Base-by-base conservation (phyloP, 2,888 invertebrate genomes). In the Eledone cirrhosa region DNA sequence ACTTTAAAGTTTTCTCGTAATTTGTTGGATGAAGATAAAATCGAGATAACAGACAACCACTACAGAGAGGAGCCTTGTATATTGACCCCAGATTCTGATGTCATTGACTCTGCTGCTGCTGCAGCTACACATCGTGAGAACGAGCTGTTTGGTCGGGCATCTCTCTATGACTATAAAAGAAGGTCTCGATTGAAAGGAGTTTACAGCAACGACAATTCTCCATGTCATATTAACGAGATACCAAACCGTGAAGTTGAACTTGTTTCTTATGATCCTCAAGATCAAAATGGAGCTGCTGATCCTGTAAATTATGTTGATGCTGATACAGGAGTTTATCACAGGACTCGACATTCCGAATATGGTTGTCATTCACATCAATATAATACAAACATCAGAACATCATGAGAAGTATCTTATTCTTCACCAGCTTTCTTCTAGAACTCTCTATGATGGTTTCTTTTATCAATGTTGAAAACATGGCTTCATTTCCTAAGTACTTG, bases 1-100 rank as follows among this genome's bases (percentile, higher is more conserved):
- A 89, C 89, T 0, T 81, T 90, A 16, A 86, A 86, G 78, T 88
- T 87, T 79, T 85, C 89, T 3, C 86, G 84, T 48, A 88, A 82
- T 80, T 82, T 88, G 24, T 82, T 87, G 29, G 86, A 87, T 78
- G 85, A 86, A 53, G 87, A 87, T 24, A 86, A 85, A 76, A 85
- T 87, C 7, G 67, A 79, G 76, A 87, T 86, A 65, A 84, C 81
- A 48, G 86, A 87, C 78, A 85, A 88, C 78, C 85, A 87, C 81
- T 88, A 88, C 81, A 83, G 84, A 65, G 83, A 84, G 78, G 85
- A 85, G 65, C 78, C 79, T 1, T 59, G 48, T 27, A 75, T 79
- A 59, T 79, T 78, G 41, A 85, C 85, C 22, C 83, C 85, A 14
- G 84, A 83, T 33, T 80, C 84, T 7, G 83, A 84, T 63, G 19